These are phyloP conservation scores for Semnopithecus entellus DNA, from an alignment of 2,113 vertebrate genomes.

Conservation along the genomic window DNA sequence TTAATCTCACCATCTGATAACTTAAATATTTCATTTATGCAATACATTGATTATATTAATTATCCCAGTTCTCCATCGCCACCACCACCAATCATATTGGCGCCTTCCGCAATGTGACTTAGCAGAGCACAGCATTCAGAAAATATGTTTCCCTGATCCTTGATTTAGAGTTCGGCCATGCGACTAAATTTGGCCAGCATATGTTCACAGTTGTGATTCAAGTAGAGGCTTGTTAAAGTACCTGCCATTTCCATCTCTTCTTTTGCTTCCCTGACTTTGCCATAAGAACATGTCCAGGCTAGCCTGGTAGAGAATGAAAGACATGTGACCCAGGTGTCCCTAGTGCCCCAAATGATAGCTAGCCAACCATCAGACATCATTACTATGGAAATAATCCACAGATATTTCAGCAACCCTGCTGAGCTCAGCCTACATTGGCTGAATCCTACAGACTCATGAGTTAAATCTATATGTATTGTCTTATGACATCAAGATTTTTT, in stretches of 20 bases:
- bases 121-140: background rate
- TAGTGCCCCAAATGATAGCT: background rate
- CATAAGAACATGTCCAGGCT: background rate
- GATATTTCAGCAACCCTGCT: background rate
- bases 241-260: background rate
- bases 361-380: background rate
- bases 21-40: background rate
- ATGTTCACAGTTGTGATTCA: background rate
- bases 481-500: background rate
- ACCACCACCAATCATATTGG: too few relatives aligned
- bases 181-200: background rate
- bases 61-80: background rate
- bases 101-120: background rate
- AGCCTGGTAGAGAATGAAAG: background rate
- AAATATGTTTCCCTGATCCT: background rate
- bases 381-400: background rate
- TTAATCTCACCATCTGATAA: slow-evolving; percentile 34
- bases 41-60: background rate
- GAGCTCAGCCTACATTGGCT: background rate
- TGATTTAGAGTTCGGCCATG: background rate
- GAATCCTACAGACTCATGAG: background rate
- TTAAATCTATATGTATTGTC: background rate
- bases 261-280: background rate
- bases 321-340: background rate
- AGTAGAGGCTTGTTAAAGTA: background rate